phyloP scores from a whole-genome alignment of 2,113 vertebrate genomes.

The Glaucidium brasilianum region DNA sequence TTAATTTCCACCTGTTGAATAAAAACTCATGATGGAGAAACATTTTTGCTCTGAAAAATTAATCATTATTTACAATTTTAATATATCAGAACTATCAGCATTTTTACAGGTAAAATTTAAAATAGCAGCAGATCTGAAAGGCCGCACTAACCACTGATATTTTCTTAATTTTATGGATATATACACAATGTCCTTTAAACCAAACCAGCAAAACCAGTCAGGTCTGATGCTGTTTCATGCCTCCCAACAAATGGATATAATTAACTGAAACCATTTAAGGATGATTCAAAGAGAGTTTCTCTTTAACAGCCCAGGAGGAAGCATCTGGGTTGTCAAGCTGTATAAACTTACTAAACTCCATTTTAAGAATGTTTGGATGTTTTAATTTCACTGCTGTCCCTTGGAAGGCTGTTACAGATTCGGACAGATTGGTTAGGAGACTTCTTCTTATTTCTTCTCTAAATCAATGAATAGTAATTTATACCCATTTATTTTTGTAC shows the following conservation, averaged over 20 bases:
- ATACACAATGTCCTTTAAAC: not conserved
- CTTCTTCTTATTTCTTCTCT: not conserved
- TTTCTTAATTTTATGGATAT: not conserved
- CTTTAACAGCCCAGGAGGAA: not conserved
- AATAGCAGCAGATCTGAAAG: not conserved
- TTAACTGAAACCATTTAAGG: not conserved
- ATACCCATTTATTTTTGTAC: not conserved
- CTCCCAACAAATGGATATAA: not conserved
- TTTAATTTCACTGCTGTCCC: not conserved
- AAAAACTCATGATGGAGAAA: not conserved
- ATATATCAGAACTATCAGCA: not conserved
- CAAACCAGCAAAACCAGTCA: not conserved
- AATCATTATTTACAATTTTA: not conserved
- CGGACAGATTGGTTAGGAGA: not conserved
- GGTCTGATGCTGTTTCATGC: not conserved
- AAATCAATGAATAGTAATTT: not conserved
- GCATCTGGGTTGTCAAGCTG: not conserved
- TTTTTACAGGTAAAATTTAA: not conserved
- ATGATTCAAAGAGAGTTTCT: not conserved
- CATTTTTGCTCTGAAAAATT: not conserved
- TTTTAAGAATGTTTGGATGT: not conserved
- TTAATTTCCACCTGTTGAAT: not conserved
- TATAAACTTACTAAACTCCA: not conserved
- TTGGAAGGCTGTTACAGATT: not conserved
- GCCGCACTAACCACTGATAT: not conserved